Conservation (phyloP, 2,888 invertebrate species). For the Chromoteleia sp. region DNA sequence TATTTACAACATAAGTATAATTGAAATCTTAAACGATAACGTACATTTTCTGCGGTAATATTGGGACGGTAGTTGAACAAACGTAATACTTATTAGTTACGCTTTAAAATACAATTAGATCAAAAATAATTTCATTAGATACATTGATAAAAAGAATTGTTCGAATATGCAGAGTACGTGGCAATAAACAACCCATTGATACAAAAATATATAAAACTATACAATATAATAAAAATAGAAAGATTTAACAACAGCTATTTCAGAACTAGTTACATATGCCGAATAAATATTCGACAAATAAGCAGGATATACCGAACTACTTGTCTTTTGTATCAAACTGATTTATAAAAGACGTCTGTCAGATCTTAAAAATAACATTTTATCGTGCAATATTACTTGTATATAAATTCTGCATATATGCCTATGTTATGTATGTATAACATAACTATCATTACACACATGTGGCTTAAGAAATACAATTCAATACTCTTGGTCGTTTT, state of each 20-base stretch:
- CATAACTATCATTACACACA: too few species aligned
- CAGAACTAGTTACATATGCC: not conserved
- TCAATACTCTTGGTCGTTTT: not conserved
- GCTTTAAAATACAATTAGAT: not conserved
- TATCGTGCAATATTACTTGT: not conserved
- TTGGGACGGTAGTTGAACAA: slow-evolving; percentile 12
- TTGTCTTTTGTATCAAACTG: too few species aligned
- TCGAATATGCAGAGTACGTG: not conserved
- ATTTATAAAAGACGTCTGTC: not conserved
- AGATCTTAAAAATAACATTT: not conserved
- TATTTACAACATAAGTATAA: slow-evolving; percentile 65
- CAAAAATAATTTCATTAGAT: not conserved
- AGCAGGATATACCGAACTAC: not conserved
- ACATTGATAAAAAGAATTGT: not conserved
- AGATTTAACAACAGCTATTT: slow-evolving; percentile 10
- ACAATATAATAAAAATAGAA: slow-evolving; percentile 39
- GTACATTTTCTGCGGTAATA: slow-evolving; percentile 17
- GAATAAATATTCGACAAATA: not conserved
- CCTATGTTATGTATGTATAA: too few species aligned
- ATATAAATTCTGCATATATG: too few species aligned
- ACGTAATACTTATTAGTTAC: not conserved
- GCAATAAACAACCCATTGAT: slow-evolving; percentile 9
- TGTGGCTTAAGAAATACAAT: not conserved
- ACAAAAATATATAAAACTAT: slow-evolving; percentile 56
- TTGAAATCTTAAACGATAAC: slow-evolving; percentile 14